Percentiles rank a stretch among this genome's conserved stretches.
phyloP scores from a whole-genome alignment of 2,113 vertebrate species.

The Promerops cafer region DNA sequence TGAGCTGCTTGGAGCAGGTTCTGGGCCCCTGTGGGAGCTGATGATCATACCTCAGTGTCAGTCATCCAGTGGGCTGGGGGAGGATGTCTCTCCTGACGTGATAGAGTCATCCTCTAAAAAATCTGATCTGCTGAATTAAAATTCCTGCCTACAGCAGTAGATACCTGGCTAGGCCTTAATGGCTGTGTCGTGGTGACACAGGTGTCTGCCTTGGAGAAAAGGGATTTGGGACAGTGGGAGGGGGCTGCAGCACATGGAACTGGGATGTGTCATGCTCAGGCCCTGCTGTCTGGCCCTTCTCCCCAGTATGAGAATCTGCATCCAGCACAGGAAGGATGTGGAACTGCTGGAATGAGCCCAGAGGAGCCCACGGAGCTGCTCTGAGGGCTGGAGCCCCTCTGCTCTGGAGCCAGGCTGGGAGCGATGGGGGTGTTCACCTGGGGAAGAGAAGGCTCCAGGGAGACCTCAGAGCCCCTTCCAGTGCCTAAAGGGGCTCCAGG shows the following conservation, averaged over 20 bases:
- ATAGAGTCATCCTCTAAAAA: background rate
- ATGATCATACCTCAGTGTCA: rapidly evolving
- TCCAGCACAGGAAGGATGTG: background rate
- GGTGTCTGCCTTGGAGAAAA: background rate
- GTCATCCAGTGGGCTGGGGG: background rate
- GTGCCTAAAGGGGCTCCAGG: rapidly evolving
- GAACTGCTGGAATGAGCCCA: background rate
- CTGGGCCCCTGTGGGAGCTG: background rate
- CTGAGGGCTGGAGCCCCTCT: background rate
- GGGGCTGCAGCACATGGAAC: background rate
- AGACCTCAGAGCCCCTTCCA: background rate
- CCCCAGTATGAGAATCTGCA: background rate
- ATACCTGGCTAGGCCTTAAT: background rate
- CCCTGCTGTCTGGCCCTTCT: background rate
- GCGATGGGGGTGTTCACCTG: background rate
- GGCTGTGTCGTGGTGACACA: rapidly evolving
- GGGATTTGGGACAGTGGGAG: background rate
- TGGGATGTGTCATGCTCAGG: rapidly evolving
- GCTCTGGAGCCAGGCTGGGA: background rate
- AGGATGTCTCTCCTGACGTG: background rate
- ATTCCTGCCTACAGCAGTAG: background rate
- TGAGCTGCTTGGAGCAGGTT: background rate
- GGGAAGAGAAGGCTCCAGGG: background rate
- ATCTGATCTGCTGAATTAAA: background rate
- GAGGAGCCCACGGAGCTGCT: background rate